Evolutionary conservation across 2,113 vertebrate genomes (phyloP), one percentile per base, ranked within the genome.

Genomic region (Alces alces): DNA sequence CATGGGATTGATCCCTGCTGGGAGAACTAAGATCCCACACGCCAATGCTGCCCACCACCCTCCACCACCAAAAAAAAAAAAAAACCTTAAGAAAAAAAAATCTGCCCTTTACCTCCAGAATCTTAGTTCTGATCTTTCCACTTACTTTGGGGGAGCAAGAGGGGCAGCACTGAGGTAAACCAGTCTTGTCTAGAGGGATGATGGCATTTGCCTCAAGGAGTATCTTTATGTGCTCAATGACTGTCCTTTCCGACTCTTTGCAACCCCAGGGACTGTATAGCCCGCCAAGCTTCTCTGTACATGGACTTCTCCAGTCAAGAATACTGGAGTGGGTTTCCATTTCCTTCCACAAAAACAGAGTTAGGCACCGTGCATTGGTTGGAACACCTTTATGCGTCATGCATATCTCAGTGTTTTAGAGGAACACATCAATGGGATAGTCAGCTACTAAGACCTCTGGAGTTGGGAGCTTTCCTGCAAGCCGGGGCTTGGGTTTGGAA

Each of bases 231-330:
- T 5, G 0, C n/a, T 70, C 66, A 70, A 11, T 5, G 10, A 70
- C n/a, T 70, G 10, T 23, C 2, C 0, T 70, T 73, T 23, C 19
- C 0, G 5, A 73, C n/a, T 39, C n/a, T 73, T 73, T 39, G n/a
- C 66, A 73, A 39, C 19, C 66, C 66, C 66, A 39, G 6, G 66
- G 19, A 73, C 19, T 39, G 10, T 36, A 73, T 1, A 73, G 10
- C 66, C n/a, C 1, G 2, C 64, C 10, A 73, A 19, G 19, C 19
- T 73, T 73, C 66, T 13, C 66, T 73, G n/a, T 39, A 10, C 66
- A 25, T 39, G 66, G n/a, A 39, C 23, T 73, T 73, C n/a, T 39
- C 66, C n/a, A 39, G 66, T 70, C 19, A 70, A 12, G 10, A 39
- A 70, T 70, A 70, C 19, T 23, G n/a, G 66, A 12, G 5, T 39